phyloP scores from a whole-genome alignment of 2,113 vertebrate species.

The Lepidothrix coronata region DNA sequence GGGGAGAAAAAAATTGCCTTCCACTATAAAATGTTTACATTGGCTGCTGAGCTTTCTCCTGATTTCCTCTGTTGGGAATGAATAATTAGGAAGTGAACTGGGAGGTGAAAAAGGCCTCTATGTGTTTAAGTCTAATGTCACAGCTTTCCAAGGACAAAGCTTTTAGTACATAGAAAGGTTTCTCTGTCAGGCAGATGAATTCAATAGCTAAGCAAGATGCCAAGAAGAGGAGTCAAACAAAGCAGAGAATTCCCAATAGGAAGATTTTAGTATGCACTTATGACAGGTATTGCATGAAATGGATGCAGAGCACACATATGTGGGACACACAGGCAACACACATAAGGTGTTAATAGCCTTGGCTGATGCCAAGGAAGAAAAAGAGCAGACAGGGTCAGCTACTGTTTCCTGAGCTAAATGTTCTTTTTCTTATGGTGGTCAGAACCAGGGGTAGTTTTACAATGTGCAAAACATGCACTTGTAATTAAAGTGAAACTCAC shows the following conservation, averaged over 20 bases:
- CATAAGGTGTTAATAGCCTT: slow-evolving; percentile 69
- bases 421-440: slow-evolving; percentile 69
- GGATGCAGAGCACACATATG: slow-evolving; percentile 52
- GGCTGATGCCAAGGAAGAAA: slow-evolving; percentile 67
- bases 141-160: slow-evolving; percentile 73
- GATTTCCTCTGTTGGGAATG: slow-evolving; percentile 73
- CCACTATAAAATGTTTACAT: slow-evolving; percentile 78
- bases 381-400: slow-evolving; percentile 70
- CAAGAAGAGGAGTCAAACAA: slow-evolving; percentile 35
- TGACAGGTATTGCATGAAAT: slow-evolving; percentile 41
- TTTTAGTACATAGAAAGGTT: slow-evolving; percentile 31
- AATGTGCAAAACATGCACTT: slow-evolving; percentile 60
- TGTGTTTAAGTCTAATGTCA: slow-evolving; percentile 50
- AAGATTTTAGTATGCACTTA: slow-evolving; percentile 37
- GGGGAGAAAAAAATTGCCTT: slow-evolving; percentile 74
- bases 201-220: slow-evolving; percentile 23
- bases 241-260: slow-evolving; percentile 29
- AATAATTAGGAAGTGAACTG: slow-evolving; percentile 76
- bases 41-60: slow-evolving; percentile 57
- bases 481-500: slow-evolving; percentile 71
- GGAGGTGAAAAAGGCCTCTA: slow-evolving; percentile 61
- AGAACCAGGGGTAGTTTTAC: slow-evolving; percentile 43
- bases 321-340: slow-evolving; percentile 31
- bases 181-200: slow-evolving; percentile 59
- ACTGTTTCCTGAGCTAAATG: slow-evolving; percentile 73